Evolutionary conservation across 2,888 invertebrate genomes (phyloP).

Genomic region (Lasioglossum zephyrum): DNA sequence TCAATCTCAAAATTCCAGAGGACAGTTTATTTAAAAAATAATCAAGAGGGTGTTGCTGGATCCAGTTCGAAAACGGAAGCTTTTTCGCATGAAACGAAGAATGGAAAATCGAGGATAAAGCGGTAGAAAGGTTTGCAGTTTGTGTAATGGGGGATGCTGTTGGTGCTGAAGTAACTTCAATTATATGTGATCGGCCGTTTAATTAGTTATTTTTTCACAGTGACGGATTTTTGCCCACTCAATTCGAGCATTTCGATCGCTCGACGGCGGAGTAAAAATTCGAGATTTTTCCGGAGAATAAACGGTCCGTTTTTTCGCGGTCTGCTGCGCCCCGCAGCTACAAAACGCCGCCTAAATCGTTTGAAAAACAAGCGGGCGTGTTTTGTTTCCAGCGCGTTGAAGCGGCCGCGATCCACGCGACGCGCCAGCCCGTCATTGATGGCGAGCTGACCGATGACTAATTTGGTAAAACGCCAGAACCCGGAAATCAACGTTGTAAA

Average conservation of each 20-base stretch:
- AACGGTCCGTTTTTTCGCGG: conserved; percentile 54
- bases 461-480: conserved; percentile 34
- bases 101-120: not conserved
- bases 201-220: not conserved
- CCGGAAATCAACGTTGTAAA: conserved; percentile 6
- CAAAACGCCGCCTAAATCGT: conserved; percentile 53
- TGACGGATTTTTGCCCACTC: not conserved
- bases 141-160: not conserved
- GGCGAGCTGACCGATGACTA: conserved; percentile 47
- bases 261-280: conserved; percentile 38
- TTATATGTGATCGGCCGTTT: not conserved
- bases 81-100: not conserved
- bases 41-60: not conserved
- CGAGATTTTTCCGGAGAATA: conserved; percentile 49
- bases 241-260: not conserved
- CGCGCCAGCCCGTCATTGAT: conserved; percentile 48
- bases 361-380: conserved; percentile 51
- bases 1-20: not conserved
- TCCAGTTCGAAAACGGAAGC: not conserved
- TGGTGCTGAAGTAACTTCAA: not conserved
- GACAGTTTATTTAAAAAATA: not conserved
- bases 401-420: conserved; percentile 33
- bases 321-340: conserved; percentile 28
- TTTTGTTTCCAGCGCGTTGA: conserved; percentile 52
- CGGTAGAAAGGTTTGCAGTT: not conserved